Percentiles rank a stretch among this genome's conserved stretches.
Conservation (phyloP, 2,888 invertebrate genomes). For the Crocallis elinguaria region DNA sequence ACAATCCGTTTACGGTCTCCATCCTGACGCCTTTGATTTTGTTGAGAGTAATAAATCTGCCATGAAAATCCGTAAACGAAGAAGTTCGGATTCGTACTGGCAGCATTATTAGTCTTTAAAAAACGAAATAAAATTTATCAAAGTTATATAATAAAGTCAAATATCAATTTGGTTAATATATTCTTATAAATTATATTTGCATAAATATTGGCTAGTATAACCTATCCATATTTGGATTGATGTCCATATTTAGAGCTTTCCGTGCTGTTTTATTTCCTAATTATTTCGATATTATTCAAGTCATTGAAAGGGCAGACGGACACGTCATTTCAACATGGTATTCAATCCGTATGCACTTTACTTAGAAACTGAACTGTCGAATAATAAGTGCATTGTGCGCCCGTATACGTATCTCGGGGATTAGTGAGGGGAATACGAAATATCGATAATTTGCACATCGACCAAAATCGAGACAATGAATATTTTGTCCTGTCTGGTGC, state of each 20-base stretch:
- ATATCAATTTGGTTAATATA: neutral
- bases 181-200: neutral
- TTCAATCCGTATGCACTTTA: constrained; percentile 79
- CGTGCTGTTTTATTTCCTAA: constrained; percentile 34
- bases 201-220: neutral
- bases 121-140: neutral
- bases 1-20: constrained; percentile 45
- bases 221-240: constrained; percentile 12
- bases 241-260: constrained; percentile 17
- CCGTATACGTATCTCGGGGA: constrained; percentile 76
- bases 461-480: constrained; percentile 36
- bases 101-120: neutral
- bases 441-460: constrained; percentile 69
- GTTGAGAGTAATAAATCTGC: constrained; percentile 19
- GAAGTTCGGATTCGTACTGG: neutral
- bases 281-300: constrained; percentile 51
- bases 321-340: constrained; percentile 68
- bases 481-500: constrained; percentile 29
- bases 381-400: constrained; percentile 83
- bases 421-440: constrained; percentile 81
- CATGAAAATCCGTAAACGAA: constrained; percentile 8
- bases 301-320: constrained; percentile 75
- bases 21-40: constrained; percentile 52
- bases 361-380: constrained; percentile 82
- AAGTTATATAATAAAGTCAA: neutral